Conservation (phyloP, 2,888 invertebrate genomes). For the Plemyria rubiginata region DNA sequence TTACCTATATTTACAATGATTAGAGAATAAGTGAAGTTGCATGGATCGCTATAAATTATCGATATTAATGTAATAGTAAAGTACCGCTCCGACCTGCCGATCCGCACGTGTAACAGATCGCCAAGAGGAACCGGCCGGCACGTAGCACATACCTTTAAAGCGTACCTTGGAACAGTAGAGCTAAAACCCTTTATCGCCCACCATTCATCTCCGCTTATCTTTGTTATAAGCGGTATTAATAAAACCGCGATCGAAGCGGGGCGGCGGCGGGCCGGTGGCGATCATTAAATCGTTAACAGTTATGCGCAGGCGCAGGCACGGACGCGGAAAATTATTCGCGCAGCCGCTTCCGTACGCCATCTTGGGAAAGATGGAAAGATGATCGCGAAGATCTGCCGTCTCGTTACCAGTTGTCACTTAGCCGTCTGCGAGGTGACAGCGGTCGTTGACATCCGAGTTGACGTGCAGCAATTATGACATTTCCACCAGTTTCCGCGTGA, state of each 20-base stretch:
- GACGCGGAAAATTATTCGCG: constrained; percentile 82
- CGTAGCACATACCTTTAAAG: constrained; percentile 12
- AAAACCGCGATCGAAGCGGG: constrained; percentile 31
- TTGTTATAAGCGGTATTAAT: constrained; percentile 32
- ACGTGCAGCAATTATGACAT: constrained; percentile 35
- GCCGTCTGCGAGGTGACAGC: constrained; percentile 21
- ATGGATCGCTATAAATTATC: neutral
- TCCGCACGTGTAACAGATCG: constrained; percentile 20
- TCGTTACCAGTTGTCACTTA: constrained; percentile 30
- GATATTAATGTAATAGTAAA: constrained; percentile 7
- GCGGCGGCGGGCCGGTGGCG: constrained; percentile 47
- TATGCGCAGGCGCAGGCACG: constrained; percentile 64
- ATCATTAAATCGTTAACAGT: constrained; percentile 74
- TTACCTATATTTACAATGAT: no score
- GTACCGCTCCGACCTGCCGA: constrained; percentile 15
- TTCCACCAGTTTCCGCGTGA: constrained; percentile 34
- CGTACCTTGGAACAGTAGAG: constrained; percentile 15
- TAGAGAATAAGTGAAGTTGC: neutral
- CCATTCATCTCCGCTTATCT: constrained; percentile 31
- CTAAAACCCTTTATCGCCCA: constrained; percentile 27
- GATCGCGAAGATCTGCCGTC: constrained; percentile 28
- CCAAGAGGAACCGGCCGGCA: constrained; percentile 20
- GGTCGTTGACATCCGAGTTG: constrained; percentile 34
- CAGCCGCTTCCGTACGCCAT: constrained; percentile 61
- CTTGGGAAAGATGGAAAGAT: constrained; percentile 39